These are phyloP conservation scores for human DNA, from an alignment of 2,113 vertebrate genomes.

Conservation along the genomic window GRCh38 chr19:46506001-46506500, in stretches of 20 bases:
- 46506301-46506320: not conserved
- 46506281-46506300: not conserved
- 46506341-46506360: not conserved
- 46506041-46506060: too few relatives aligned
- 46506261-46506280: not conserved
- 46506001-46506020: too few relatives aligned
- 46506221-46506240: fast-evolving
- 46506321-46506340: not conserved
- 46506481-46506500: not conserved
- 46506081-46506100: too few relatives aligned
- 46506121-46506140: too few relatives aligned
- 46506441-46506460: not conserved
- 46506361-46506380: not conserved
- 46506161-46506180: too few relatives aligned
- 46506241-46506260: not conserved
- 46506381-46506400: not conserved
- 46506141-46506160: too few relatives aligned
- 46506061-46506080: too few relatives aligned
- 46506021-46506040: too few relatives aligned
- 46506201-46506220: too few relatives aligned
- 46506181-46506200: too few relatives aligned
- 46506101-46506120: too few relatives aligned
- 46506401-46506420: not conserved
- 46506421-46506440: not conserved
- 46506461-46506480: not conserved